phyloP scores from a whole-genome alignment of 2,797 vertebrate genomes.

The Steatocranus sp. region DNA sequence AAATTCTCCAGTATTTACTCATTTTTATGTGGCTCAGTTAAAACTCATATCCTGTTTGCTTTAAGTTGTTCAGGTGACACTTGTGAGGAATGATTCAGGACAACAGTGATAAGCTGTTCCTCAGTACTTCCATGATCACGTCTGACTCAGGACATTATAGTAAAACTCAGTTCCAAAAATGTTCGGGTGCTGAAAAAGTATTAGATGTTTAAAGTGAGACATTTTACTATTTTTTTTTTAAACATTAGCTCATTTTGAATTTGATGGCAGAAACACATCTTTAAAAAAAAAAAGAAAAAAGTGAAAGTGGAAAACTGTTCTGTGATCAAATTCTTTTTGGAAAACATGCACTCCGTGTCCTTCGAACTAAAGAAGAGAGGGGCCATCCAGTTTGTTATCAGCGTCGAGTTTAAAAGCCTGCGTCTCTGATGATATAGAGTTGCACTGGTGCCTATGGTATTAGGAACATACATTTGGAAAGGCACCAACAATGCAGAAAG shows the following conservation, averaged over 20 bases:
- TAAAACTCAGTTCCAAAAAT: not conserved
- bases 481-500: not conserved
- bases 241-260: not conserved
- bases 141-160: not conserved
- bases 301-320: not conserved
- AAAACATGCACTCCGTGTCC: not conserved
- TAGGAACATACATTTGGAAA: not conserved
- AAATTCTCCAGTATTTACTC: not conserved
- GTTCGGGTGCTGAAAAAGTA: not conserved
- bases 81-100: not conserved
- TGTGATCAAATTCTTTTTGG: not conserved
- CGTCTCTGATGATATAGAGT: not conserved
- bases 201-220: not conserved
- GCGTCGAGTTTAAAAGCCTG: not conserved
- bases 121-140: not conserved
- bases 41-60: not conserved
- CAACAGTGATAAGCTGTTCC: not conserved
- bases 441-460: not conserved
- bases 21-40: not conserved
- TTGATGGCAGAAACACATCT: not conserved
- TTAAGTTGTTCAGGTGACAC: not conserved
- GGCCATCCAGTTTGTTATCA: not conserved
- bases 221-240: not conserved
- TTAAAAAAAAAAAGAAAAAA: not conserved
- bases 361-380: not conserved